Conservation (phyloP, 2,797 vertebrate species). For the Anguilla anguilla region DNA sequence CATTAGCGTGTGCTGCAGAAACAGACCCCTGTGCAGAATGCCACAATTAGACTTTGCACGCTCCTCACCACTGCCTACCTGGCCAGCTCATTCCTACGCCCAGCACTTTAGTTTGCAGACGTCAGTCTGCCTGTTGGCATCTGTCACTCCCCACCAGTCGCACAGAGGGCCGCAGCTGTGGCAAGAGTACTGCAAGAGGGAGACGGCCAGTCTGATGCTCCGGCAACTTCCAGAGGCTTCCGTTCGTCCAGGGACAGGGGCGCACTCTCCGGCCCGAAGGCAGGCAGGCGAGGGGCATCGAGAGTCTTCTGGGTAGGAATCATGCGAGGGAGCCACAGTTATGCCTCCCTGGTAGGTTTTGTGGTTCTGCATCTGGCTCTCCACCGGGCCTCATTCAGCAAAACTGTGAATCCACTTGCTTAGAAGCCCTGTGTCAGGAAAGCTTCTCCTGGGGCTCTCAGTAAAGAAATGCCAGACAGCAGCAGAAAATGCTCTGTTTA, state of each 20-base stretch:
- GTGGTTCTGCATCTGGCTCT: background rate
- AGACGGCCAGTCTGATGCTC: background rate
- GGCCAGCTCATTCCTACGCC: background rate
- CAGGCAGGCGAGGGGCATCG: background rate
- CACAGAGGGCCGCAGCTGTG: background rate
- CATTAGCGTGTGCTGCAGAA: slow-evolving; percentile 41
- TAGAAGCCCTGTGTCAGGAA: background rate
- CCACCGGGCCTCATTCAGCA: background rate
- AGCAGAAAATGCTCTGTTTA: background rate
- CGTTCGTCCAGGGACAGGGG: background rate
- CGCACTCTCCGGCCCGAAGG: background rate
- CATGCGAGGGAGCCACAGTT: background rate
- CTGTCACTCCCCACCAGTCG: background rate
- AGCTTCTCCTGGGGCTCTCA: background rate
- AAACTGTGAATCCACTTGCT: background rate
- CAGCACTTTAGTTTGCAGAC: background rate
- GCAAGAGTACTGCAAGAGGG: background rate
- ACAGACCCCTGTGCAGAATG: background rate
- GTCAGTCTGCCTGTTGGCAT: background rate
- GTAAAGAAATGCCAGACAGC: slow-evolving; percentile 9
- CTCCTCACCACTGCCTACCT: background rate
- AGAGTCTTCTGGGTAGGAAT: background rate
- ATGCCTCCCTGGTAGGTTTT: background rate
- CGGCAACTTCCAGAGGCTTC: background rate
- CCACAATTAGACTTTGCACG: background rate